phyloP scores from a whole-genome alignment of 2,113 vertebrate species.

The Crotalus horridus region DNA sequence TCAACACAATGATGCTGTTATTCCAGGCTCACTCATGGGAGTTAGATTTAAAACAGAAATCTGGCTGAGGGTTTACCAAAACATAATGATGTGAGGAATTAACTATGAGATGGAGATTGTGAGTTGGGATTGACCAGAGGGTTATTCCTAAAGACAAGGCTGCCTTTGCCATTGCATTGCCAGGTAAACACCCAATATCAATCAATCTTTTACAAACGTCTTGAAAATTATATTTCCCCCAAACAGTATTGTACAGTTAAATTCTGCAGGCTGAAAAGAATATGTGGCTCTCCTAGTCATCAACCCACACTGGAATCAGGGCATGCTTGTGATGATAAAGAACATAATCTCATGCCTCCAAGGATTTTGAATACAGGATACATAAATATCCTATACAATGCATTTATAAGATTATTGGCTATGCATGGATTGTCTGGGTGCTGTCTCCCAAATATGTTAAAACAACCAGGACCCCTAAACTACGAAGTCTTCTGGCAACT shows the following conservation, averaged over 20 bases:
- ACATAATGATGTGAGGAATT: background rate
- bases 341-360: conserved; percentile 44
- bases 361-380: conserved; percentile 50
- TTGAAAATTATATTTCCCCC: conserved; percentile 25
- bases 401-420: conserved; percentile 36
- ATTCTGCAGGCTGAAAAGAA: rapidly evolving
- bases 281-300: conserved; percentile 37
- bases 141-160: background rate
- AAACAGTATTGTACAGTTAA: conserved; percentile 6
- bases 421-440: conserved; percentile 52
- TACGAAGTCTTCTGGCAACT: conserved; percentile 37
- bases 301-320: conserved; percentile 48
- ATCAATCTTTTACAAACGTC: background rate
- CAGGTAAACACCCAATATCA: background rate
- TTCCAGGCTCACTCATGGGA: conserved; percentile 23
- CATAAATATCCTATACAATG: conserved; percentile 60
- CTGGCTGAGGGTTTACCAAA: background rate
- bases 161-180: background rate
- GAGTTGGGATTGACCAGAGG: background rate
- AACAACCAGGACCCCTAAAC: conserved; percentile 53
- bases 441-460: conserved; percentile 48
- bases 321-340: conserved; percentile 57
- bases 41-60: conserved; percentile 28
- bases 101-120: background rate
- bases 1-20: conserved; percentile 28